These are phyloP conservation scores for Sinhomidia bicolor DNA, from an alignment of 2,888 invertebrate genomes.

Conservation along the genomic window DNA sequence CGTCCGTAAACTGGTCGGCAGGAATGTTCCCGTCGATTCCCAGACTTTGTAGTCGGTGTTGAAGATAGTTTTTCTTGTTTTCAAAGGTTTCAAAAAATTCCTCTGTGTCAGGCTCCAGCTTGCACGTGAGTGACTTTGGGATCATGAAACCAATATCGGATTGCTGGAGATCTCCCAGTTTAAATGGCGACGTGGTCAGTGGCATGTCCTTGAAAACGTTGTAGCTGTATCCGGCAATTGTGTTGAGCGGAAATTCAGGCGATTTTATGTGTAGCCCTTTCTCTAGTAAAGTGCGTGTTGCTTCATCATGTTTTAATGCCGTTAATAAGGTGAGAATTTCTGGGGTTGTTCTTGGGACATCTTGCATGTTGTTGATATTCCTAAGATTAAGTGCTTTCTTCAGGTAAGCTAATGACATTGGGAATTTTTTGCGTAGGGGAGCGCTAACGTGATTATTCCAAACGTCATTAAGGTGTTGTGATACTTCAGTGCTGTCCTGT, in stretches of 20 bases:
- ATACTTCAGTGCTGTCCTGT: slow-evolving; percentile 49
- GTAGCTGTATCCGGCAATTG: slow-evolving; percentile 59
- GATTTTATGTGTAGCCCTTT: slow-evolving; percentile 43
- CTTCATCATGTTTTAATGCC: slow-evolving; percentile 58
- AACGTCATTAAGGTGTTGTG: slow-evolving; percentile 3
- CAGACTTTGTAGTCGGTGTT: neutral
- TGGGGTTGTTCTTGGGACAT: slow-evolving; percentile 62
- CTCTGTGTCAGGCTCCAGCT: neutral
- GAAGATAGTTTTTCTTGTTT: slow-evolving; percentile 26
- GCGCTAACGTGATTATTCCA: neutral
- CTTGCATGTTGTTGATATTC: slow-evolving; percentile 23
- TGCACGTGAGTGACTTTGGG: slow-evolving; percentile 45
- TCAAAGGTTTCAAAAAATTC: slow-evolving; percentile 28
- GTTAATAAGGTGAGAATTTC: slow-evolving; percentile 52
- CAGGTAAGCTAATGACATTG: slow-evolving; percentile 15
- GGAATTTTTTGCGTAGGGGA: slow-evolving; percentile 37
- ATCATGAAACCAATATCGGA: slow-evolving; percentile 72
- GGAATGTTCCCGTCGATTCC: slow-evolving; percentile 52
- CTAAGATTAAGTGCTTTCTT: slow-evolving; percentile 59
- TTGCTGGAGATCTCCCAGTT: slow-evolving; percentile 23
- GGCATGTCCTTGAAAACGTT: slow-evolving; percentile 65
- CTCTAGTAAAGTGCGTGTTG: slow-evolving; percentile 45
- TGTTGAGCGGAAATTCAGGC: slow-evolving; percentile 48
- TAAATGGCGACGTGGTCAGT: slow-evolving; percentile 40
- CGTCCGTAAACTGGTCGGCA: neutral